Percentiles rank a stretch among this genome's conserved stretches.
phyloP scores from a whole-genome alignment of 1,140 invertebrate species.

The Calephelis virginiensis region DNA sequence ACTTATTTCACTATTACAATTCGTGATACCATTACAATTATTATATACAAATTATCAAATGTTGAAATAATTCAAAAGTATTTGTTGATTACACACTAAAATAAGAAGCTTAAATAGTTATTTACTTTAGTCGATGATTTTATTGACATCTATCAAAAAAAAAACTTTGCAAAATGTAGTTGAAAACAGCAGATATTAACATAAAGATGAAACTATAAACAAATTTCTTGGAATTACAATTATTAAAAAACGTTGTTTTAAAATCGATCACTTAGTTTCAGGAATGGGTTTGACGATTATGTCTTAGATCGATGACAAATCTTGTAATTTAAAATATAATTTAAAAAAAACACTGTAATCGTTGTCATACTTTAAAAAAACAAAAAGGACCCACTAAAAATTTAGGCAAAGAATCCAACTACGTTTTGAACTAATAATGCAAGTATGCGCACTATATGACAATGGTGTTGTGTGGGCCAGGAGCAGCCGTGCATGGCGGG shows the following conservation, averaged over 20 bases:
- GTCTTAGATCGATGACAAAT: too few relatives aligned
- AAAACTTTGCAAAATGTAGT: not conserved
- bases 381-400: not conserved
- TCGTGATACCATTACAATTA: too few relatives aligned
- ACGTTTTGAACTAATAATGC: not conserved
- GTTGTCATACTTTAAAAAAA: too few relatives aligned
- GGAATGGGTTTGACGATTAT: too few relatives aligned
- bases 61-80: not conserved
- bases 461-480: conserved; percentile 67
- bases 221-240: not conserved
- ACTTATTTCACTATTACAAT: not conserved
- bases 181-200: not conserved
- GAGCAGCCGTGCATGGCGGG: conserved; percentile 68
- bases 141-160: not conserved
- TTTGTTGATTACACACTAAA: not conserved
- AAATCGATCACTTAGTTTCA: too few relatives aligned
- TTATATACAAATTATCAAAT: not conserved
- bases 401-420: not conserved
- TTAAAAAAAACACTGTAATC: too few relatives aligned
- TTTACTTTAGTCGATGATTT: conserved; percentile 13
- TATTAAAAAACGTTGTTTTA: not conserved
- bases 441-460: conserved; percentile 43
- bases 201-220: not conserved
- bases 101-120: not conserved
- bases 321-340: too few relatives aligned